These are phyloP conservation scores for Tetrao urogallus DNA, from an alignment of 2,113 vertebrate species.

Conservation along the genomic window DNA sequence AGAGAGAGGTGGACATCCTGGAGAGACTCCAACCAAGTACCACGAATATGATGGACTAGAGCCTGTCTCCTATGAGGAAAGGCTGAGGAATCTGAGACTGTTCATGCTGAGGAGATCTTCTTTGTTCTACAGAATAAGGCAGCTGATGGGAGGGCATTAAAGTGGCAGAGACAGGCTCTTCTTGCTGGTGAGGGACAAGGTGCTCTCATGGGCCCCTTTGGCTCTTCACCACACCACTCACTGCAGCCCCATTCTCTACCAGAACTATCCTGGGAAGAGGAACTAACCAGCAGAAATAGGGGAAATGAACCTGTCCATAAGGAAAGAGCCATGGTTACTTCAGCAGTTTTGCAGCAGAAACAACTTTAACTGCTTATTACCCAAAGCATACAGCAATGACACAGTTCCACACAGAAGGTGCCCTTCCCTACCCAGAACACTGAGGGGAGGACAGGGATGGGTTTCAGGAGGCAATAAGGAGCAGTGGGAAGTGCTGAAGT, in stretches of 20 bases:
- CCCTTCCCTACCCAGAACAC: not conserved
- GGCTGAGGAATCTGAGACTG: not conserved
- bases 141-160: not conserved
- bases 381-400: not conserved
- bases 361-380: not conserved
- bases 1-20: not conserved
- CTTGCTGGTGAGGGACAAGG: not conserved
- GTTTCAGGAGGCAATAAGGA: not conserved
- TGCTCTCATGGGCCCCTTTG: not conserved
- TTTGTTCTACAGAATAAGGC: not conserved
- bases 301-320: not conserved
- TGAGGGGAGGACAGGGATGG: not conserved
- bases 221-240: not conserved
- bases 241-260: not conserved
- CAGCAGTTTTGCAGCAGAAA: not conserved
- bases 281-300: constrained; percentile 10
- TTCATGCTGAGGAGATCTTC: not conserved
- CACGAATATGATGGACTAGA: not conserved
- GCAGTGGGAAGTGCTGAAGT: not conserved
- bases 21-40: not conserved
- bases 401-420: not conserved
- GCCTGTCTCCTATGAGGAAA: not conserved
- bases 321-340: not conserved
- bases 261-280: not conserved
- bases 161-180: not conserved